Base-by-base conservation (phyloP, 2,888 invertebrate genomes). In the Capitulum mitella region DNA sequence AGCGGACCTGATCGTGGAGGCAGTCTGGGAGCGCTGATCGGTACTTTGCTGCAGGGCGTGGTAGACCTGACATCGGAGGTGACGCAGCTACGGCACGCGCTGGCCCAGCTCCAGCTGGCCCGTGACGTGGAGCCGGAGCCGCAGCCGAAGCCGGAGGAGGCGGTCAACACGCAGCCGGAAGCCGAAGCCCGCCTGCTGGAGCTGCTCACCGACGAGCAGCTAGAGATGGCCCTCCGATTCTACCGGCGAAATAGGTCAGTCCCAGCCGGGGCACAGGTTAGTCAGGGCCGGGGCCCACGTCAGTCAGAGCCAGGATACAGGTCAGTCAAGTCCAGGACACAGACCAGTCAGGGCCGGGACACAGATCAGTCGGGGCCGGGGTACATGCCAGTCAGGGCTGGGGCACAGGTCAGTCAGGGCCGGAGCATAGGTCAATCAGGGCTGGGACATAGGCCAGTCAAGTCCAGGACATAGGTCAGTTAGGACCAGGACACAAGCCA, bases 71-170 rank as follows among this genome's bases (percentile, higher is more conserved):
- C 70, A 1, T 70, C 70, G 37, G 70, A 70, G 40, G 70, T 70
- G 37, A 70, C 70, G 22, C 70, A 70, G 70, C 70, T 70, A 26
- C 70, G 70, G 22, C 26, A 70, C 70, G 70, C 70, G 37, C 70
- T 70, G 70, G 34, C 22, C 26, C 70, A 34, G 26, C 70, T 70
- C 16, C 70, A 37, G 70, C 22, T 16, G 32, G 34, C 19, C 0
- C 3, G 19, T 34, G 61, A 29, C 61, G n/a, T 29, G 6, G 37
- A 70, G 40, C 14, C 40, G 70, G 70, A 70, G 70, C 34, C 37
- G 37, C 37, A n/a, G 37, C 34, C 22, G 26, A 22, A 37, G 37
- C 10, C 22, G 70, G 37, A 34, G 37, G 16, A 5, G 10, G 26
- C 19, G 3, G 70, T 29, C 70, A 26, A 1, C 37, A 40, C 37